Evolutionary conservation across 2,797 vertebrate genomes (phyloP).

Genomic region (Typhlichthys subterraneus): DNA sequence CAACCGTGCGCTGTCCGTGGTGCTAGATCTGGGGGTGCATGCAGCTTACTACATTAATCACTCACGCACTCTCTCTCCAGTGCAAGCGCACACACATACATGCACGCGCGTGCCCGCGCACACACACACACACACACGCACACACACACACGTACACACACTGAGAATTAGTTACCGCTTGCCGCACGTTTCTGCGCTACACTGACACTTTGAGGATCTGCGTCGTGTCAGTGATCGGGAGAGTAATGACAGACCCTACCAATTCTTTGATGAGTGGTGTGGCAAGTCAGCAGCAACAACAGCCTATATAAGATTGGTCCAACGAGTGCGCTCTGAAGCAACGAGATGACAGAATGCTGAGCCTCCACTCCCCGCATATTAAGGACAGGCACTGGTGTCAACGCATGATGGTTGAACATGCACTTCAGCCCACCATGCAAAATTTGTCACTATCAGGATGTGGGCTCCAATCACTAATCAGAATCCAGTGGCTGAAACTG

Average conservation of each 20-base stretch:
- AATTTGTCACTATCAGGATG: slow-evolving; percentile 7
- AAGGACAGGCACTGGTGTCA: slow-evolving; percentile 33
- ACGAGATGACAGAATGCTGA: slow-evolving; percentile 49
- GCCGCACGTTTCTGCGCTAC: slow-evolving; percentile 4
- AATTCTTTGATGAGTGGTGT: slow-evolving; percentile 56
- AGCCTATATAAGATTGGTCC: slow-evolving; percentile 48
- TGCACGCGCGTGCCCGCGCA: background rate
- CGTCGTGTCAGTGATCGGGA: slow-evolving; percentile 45
- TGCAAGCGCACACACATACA: slow-evolving; percentile 6
- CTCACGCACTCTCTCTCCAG: slow-evolving; percentile 9
- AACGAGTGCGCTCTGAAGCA: slow-evolving; percentile 43
- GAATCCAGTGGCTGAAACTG: slow-evolving; percentile 29
- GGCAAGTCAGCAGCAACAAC: slow-evolving; percentile 34
- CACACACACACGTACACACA: slow-evolving; percentile 6
- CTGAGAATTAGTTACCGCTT: slow-evolving; percentile 7
- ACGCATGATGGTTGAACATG: slow-evolving; percentile 21
- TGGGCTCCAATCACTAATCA: slow-evolving; percentile 32
- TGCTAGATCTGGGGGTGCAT: slow-evolving; percentile 56
- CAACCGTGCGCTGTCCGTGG: slow-evolving; percentile 66
- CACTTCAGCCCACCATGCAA: slow-evolving; percentile 36
- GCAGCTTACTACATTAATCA: slow-evolving; percentile 67
- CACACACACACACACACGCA: slow-evolving; percentile 5
- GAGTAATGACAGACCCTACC: slow-evolving; percentile 46
- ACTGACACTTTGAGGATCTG: slow-evolving; percentile 11
- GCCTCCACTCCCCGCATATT: slow-evolving; percentile 42